Base-by-base conservation (phyloP, 2,113 vertebrate genomes). In the Jaculus jaculus region DNA sequence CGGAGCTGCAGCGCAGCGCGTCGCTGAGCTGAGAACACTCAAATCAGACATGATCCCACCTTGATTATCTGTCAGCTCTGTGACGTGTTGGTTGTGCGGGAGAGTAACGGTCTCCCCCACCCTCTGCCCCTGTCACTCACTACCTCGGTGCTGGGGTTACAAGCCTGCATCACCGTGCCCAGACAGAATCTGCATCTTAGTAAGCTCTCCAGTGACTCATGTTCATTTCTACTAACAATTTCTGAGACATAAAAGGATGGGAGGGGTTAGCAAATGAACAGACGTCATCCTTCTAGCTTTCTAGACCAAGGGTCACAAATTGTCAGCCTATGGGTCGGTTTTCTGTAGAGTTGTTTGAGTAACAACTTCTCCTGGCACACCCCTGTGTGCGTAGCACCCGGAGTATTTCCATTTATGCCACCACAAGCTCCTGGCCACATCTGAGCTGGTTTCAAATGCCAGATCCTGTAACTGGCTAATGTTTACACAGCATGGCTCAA, bases 221-320 rank as follows among this genome's bases (percentile, higher is more conserved):
- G 37, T 5, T 83, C 21, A 42, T 68, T 77, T 95, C 88, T 86
- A 83, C 82, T 73, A 87, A 23, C 54, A 90, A 91, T 51, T 89
- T 85, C 75, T 79, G 37, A 73, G 34, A 73, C 7, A 68, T 18
- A 92, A 61, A 91, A 51, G 74, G 26, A 82, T 1, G 61, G 13
- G 21, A 37, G 24, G 18, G 39, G 16, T 34, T 1, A n/a, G 9
- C 39, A 23, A 30, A 78, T 79, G 32, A 65, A 85, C 12, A 7
- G n/a, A 95, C 61, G 37, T 42, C 63, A 47, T 63, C 18, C 66
- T 73, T 68, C 4, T 51, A 92, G 37, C 18, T 61, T 73, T 68
- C 4, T 51, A 92, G 37, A 69, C 78, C 47, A 66, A 86, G 60
- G 51, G 58, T 77, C 68, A 71, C 71, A 73, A 32, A 37, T 32